Base-by-base conservation (phyloP, 2,888 invertebrate species). In the Harpalus rubripes region DNA sequence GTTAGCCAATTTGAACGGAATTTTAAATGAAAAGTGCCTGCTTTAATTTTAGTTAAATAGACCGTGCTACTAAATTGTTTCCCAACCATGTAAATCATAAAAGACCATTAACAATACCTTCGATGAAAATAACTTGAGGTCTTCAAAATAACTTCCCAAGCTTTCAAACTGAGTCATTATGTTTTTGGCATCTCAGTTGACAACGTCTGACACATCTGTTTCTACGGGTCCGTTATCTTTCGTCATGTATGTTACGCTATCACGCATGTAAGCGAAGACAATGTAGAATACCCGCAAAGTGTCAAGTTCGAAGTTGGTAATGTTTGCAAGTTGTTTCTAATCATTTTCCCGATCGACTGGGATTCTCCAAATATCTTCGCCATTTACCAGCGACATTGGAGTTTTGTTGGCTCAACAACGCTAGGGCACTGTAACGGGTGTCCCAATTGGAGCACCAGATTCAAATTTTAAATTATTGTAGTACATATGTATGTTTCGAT, bases 121-220 rank as follows among this genome's bases (percentile, higher is more conserved):
- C 15, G 44, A 41, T 44, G 72, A 74, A 74, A 74, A 74, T 74
- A 74, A 44, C 72, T 44, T 32, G 32, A 68, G 68, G 39, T 68
- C 68, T 68, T 68, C 26, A 63, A 63, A 63, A 63, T 63, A 63
- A 63, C 63, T 63, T 63, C n/a, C 22, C 26, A 63, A 63, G 63
- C 26, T 22, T 32, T 63, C 63, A 63, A 63, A 63, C 63, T 63
- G 63, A 63, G 32, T 68, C 68, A 68, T 68, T 68, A 4, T 68
- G 44, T 74, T 74, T 74, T 74, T 74, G 72, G 72, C 72, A 44
- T 74, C 72, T 74, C 72, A 32, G 26, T 12, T 68, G 72, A 74
- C 72, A 74, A 41, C 18, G 15, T 10, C 41, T 15, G 72, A 74
- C 41, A 74, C 44, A 72, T 72, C 8, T 72, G 68, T 72, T 72